A percentile compares a stretch with the other conserved stretches of the same genome.
Evolutionary conservation across 1,140 invertebrate species (phyloP).

Genomic region (Achroia grisella): DNA sequence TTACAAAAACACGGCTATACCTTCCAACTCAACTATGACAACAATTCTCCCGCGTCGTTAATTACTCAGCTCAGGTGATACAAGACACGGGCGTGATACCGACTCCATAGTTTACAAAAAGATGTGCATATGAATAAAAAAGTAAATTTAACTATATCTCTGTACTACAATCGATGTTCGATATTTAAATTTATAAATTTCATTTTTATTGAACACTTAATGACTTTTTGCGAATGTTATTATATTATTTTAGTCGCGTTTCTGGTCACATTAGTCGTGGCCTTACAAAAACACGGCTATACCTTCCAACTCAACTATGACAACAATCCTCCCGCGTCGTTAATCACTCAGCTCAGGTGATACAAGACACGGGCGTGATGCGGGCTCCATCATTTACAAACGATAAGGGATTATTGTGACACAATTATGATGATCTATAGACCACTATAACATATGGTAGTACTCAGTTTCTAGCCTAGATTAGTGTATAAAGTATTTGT

Average conservation of each 20-base stretch:
- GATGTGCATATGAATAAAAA: no score
- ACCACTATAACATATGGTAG: no score
- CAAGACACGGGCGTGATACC: no score
- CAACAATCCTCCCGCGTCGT: slow-evolving; percentile 4
- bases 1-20: slow-evolving; percentile 13
- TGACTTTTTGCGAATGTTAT: no score
- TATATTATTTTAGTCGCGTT: no score
- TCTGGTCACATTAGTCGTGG: background rate
- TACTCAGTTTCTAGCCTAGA: no score
- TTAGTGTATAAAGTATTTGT: no score
- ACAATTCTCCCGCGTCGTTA: slow-evolving; percentile 6
- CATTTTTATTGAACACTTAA: no score
- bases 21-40: slow-evolving; percentile 9
- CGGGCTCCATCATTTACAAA: slow-evolving; percentile 17
- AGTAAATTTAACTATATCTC: no score
- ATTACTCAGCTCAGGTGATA: slow-evolving; percentile 20
- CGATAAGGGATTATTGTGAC: slow-evolving; percentile 15
- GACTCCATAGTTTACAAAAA: no score
- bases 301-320: slow-evolving; percentile 8
- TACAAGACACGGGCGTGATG: slow-evolving; percentile 13
- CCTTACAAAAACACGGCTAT: slow-evolving; percentile 13
- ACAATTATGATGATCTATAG: slow-evolving; percentile 12
- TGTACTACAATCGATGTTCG: no score
- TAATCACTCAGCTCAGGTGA: slow-evolving; percentile 20
- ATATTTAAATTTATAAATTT: no score